Evolutionary conservation across 2,888 invertebrate species (phyloP).

Genomic region (Lathronympha strigana): DNA sequence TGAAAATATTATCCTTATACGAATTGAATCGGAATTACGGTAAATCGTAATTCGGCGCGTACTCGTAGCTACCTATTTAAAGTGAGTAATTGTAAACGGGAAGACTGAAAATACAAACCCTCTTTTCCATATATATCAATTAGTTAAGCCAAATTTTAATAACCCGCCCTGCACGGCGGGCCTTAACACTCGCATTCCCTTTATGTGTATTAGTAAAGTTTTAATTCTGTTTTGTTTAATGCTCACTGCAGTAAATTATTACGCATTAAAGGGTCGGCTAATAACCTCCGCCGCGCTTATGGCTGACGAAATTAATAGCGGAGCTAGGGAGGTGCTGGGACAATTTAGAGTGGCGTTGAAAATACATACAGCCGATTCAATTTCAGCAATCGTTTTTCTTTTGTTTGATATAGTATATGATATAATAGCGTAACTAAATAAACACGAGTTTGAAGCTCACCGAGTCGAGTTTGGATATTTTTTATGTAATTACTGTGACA

Average conservation of each 20-base stretch:
- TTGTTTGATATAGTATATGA: no score
- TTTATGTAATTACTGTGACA: no score
- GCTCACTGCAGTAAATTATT: constrained; percentile 82
- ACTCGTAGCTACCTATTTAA: neutral
- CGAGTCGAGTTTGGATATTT: no score
- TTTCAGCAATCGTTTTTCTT: neutral
- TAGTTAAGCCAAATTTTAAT: constrained; percentile 37
- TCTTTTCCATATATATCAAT: constrained; percentile 35
- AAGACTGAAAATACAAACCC: constrained; percentile 18
- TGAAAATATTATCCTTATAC: no score
- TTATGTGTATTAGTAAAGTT: constrained; percentile 68
- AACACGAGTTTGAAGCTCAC: no score
- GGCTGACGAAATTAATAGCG: constrained; percentile 79
- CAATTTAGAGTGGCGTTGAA: constrained; percentile 7
- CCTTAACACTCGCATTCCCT: constrained; percentile 30
- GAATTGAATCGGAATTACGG: no score
- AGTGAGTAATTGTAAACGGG: neutral
- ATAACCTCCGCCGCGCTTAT: constrained; percentile 78
- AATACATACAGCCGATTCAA: neutral
- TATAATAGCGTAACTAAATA: no score
- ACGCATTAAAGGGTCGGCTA: constrained; percentile 80
- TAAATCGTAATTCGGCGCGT: no score
- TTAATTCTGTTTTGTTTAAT: constrained; percentile 81
- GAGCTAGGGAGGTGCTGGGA: constrained; percentile 56
- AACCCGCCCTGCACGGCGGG: constrained; percentile 21